These are phyloP conservation scores for Cololabis saira DNA, from an alignment of 2,113 vertebrate genomes.

Conservation along the genomic window DNA sequence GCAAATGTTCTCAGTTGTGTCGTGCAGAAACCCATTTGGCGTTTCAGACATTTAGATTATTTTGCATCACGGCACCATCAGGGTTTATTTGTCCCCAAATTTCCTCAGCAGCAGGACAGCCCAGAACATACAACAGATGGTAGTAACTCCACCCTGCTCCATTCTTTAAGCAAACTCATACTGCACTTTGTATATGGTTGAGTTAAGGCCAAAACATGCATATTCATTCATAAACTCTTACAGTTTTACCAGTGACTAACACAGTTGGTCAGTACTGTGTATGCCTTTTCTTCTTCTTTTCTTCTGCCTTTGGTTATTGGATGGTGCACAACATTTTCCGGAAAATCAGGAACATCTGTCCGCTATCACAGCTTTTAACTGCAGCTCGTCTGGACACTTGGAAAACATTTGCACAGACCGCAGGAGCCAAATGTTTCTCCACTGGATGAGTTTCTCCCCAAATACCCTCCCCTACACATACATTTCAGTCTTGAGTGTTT, in stretches of 20 bases:
- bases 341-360: slow-evolving; percentile 77
- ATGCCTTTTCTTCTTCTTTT: not conserved
- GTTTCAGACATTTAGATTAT: no score
- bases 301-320: slow-evolving; percentile 28
- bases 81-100: not conserved
- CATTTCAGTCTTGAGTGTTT: slow-evolving; percentile 23
- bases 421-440: slow-evolving; percentile 65
- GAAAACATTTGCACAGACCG: slow-evolving; percentile 76
- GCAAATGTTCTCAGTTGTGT: no score
- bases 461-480: slow-evolving; percentile 23
- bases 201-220: no score
- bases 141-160: not conserved
- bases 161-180: not conserved
- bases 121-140: slow-evolving; percentile 24
- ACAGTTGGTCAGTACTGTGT: not conserved
- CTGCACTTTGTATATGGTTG: no score
- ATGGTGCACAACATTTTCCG: slow-evolving; percentile 58
- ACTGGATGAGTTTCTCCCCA: slow-evolving; percentile 51
- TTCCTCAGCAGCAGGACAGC: slow-evolving; percentile 1
- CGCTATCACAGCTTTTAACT: slow-evolving; percentile 72
- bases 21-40: no score
- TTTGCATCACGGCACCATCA: no score
- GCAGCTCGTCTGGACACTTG: slow-evolving; percentile 68
- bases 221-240: no score
- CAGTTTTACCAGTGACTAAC: no score